Conservation (phyloP, 2,113 vertebrate species). For the Piliocolobus tephrosceles region DNA sequence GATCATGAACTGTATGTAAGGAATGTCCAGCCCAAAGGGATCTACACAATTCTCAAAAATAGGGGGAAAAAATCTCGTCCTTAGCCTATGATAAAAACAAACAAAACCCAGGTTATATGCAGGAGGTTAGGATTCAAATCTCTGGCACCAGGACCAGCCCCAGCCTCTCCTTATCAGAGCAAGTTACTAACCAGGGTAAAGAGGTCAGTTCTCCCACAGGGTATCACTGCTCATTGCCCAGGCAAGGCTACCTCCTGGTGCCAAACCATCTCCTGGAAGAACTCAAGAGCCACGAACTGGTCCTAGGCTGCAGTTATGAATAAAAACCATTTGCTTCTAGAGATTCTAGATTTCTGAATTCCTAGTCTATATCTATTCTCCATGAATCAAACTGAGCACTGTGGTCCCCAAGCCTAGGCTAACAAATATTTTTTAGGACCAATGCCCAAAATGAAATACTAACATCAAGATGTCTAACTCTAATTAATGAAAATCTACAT, state of each 20-base stretch:
- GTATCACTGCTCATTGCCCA: neutral
- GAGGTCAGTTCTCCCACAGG: neutral
- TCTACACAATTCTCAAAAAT: neutral
- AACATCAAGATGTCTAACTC: conserved; percentile 32
- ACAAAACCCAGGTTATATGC: neutral
- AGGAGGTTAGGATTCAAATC: neutral
- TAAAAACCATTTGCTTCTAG: neutral
- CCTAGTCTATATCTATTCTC: neutral
- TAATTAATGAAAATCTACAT: neutral
- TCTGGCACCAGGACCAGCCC: neutral
- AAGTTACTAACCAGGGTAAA: neutral
- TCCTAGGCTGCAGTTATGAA: neutral
- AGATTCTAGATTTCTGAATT: conserved; percentile 35
- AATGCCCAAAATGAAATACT: neutral
- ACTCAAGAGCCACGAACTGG: neutral
- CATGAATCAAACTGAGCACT: neutral
- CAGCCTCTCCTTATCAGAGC: neutral
- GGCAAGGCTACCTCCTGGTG: neutral
- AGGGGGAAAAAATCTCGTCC: neutral
- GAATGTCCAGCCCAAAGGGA: neutral
- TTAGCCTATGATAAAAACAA: neutral
- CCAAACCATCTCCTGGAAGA: neutral
- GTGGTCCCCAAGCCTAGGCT: neutral
- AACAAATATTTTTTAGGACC: conserved; percentile 6
- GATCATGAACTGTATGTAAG: neutral